Evolutionary conservation across 2,113 vertebrate genomes (phyloP).

Genomic region (Cardinalis cardinalis): DNA sequence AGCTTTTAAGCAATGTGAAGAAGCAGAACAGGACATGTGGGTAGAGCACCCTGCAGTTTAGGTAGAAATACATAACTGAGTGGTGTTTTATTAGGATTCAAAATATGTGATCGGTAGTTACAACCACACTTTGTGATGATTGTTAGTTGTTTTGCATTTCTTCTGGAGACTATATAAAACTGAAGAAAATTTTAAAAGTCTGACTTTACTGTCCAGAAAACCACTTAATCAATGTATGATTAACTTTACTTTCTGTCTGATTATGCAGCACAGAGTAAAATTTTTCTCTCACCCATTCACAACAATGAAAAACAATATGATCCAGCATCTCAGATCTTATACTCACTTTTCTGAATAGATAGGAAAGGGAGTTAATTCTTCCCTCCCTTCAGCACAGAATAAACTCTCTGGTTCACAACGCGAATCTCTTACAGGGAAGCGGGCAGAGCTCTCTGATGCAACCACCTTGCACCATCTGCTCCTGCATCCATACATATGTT

Average conservation of each 20-base stretch:
- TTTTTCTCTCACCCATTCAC: background rate
- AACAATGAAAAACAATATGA: fast-evolving
- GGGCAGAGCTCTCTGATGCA: background rate
- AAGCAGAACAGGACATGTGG: background rate
- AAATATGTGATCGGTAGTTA: background rate
- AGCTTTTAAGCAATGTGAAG: background rate
- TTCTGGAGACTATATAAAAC: background rate
- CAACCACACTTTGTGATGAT: background rate
- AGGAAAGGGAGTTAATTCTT: background rate
- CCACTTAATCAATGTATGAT: background rate
- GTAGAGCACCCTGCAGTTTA: background rate
- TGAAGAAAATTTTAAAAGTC: background rate
- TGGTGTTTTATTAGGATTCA: background rate
- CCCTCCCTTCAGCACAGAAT: background rate
- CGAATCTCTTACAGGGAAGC: background rate
- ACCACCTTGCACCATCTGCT: background rate
- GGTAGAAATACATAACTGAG: background rate
- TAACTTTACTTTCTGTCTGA: background rate
- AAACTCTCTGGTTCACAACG: background rate
- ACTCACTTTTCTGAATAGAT: background rate
- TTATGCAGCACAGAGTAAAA: background rate
- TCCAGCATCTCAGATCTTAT: background rate
- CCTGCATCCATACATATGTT: background rate
- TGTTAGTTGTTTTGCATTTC: background rate
- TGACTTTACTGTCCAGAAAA: background rate